phyloP scores from a whole-genome alignment of 2,113 vertebrate species.

The Chascanopsetta lugubris region DNA sequence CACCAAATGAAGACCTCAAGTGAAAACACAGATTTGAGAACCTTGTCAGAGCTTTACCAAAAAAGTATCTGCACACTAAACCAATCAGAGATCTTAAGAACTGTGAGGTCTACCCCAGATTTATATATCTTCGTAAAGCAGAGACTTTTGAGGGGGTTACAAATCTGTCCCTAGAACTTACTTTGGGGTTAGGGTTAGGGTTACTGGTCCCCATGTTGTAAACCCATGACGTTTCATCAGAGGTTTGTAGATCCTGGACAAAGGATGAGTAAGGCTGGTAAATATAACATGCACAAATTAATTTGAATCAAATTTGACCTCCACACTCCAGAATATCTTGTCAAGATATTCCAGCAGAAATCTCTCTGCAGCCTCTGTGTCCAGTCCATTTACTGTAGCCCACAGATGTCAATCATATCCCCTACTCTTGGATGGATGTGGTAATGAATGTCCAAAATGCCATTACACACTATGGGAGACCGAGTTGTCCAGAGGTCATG shows the following conservation, averaged over 20 bases:
- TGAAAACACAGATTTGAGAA: no score
- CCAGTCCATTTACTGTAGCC: background rate
- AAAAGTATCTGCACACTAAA: background rate
- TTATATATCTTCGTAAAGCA: no score
- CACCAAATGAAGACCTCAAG: no score
- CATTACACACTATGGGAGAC: conserved; percentile 33
- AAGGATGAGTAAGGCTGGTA: no score
- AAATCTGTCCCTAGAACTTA: background rate
- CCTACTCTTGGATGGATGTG: conserved; percentile 2
- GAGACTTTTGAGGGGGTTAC: background rate
- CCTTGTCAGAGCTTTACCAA: no score
- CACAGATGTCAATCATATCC: conserved; percentile 9
- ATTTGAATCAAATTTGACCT: background rate
- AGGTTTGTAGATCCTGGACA: background rate
- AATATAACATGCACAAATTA: background rate
- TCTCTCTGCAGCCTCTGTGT: background rate
- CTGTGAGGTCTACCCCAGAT: no score
- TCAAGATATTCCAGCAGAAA: no score
- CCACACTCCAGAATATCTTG: background rate
- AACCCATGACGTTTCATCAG: background rate
- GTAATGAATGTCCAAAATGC: conserved; percentile 37
- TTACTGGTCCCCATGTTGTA: background rate
- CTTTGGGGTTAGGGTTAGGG: no score
- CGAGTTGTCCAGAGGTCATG: conserved; percentile 36
- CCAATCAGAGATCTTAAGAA: no score